Base-by-base conservation (phyloP, 2,113 vertebrate genomes). In the Crotalus tigris region DNA sequence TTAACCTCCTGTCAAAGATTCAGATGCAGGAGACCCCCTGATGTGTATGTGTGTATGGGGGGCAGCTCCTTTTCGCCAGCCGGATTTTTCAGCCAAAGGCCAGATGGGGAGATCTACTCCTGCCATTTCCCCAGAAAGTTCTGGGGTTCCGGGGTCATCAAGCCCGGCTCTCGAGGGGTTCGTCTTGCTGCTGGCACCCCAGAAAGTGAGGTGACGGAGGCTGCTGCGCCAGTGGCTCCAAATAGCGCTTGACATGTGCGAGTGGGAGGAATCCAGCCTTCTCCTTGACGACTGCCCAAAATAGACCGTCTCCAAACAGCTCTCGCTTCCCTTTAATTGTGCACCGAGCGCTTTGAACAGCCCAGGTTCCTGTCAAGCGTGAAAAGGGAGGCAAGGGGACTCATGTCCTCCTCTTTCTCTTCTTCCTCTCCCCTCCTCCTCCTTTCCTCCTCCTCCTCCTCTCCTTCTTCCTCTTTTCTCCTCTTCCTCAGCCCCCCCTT, bases 261-360 rank as follows among this genome's bases (percentile, higher is more conserved):
- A 97, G 97, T 97, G 97, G 96, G 26, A 81, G 87, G 44, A 10
- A 97, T 96, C 96, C 97, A 97, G 96, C 95, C 91, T 39, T 61
- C 57, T 44, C 19, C 97, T 97, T 96, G 96, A 97, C 97, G 97
- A 96, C 97, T 97, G 97, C 97, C 97, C 96, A 98, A 98, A 98
- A 98, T 98, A 98, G 97, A 97, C 97, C 96, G 95, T 97, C 97
- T 98, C 44, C 96, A 96, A 97, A 97, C 96, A 96, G 97, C 97
- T 97, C 96, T 94, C 93, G 95, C 96, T 91, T 94, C 96, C 94
- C 96, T 96, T 97, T 96, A 75, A 75, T 75, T 33, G n/a, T 6
- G n/a, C 69, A 39, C n/a, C 3, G 2, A 19, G 29, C 5, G 6
- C n/a, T 75, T 33, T 96, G 95, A 51, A n/a, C 94, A 89, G 94